Evolutionary conservation across 2,888 invertebrate species (phyloP).

Genomic region (Labia minor): DNA sequence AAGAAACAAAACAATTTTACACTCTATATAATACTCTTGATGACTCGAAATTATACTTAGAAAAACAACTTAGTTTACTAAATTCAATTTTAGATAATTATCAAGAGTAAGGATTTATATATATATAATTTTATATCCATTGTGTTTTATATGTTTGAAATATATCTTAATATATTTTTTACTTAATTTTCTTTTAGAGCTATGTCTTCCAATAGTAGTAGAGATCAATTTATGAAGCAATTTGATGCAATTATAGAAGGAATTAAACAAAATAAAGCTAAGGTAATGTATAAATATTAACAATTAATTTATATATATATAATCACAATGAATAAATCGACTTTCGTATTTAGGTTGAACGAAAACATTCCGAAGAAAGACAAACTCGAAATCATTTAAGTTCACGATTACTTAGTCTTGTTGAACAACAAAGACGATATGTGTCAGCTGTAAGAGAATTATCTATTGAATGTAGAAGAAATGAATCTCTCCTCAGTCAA

Average conservation of each 20-base stretch:
- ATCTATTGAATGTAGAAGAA: slow-evolving; percentile 60
- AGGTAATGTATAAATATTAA: slow-evolving; percentile 41
- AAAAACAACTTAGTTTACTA: slow-evolving; percentile 77
- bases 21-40: slow-evolving; percentile 90
- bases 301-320: too few relatives aligned
- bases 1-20: slow-evolving; percentile 96
- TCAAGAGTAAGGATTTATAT: slow-evolving; percentile 54
- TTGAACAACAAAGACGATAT: slow-evolving; percentile 66
- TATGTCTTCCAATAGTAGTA: slow-evolving; percentile 64
- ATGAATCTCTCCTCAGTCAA: slow-evolving; percentile 46
- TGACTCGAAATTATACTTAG: slow-evolving; percentile 85
- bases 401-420: slow-evolving; percentile 43
- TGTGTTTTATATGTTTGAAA: background rate
- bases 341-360: slow-evolving; percentile 38
- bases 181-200: slow-evolving; percentile 46
- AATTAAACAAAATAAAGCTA: slow-evolving; percentile 73
- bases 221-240: slow-evolving; percentile 83
- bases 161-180: too few relatives aligned
- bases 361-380: slow-evolving; percentile 52
- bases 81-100: slow-evolving; percentile 86
- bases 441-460: slow-evolving; percentile 65
- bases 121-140: too few relatives aligned
- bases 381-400: slow-evolving; percentile 55
- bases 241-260: slow-evolving; percentile 82
- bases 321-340: too few relatives aligned